Percentiles rank a stretch among this genome's conserved stretches.
Evolutionary conservation across 2,888 invertebrate genomes (phyloP).

Genomic region (Cynaeus angustus): DNA sequence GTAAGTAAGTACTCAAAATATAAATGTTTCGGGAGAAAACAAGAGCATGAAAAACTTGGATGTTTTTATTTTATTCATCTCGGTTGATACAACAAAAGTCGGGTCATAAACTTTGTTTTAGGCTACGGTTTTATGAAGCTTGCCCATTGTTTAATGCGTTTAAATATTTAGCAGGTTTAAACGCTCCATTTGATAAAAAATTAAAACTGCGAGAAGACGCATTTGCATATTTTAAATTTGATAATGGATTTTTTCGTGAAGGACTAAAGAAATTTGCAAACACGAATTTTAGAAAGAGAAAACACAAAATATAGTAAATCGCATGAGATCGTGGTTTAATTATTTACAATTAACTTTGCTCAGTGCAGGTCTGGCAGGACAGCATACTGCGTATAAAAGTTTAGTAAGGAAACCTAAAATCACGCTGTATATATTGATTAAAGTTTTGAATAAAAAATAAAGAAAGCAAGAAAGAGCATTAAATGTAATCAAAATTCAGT

Average conservation of each 20-base stretch:
- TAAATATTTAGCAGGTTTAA: conserved; percentile 38
- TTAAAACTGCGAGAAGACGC: conserved; percentile 4
- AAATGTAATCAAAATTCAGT: no score
- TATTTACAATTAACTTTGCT: no score
- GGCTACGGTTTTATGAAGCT: conserved; percentile 30
- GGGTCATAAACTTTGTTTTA: conserved; percentile 33
- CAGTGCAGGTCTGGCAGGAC: no score
- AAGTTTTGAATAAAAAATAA: no score
- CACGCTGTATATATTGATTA: no score
- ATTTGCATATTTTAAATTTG: conserved; percentile 30
- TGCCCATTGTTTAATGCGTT: conserved; percentile 33
- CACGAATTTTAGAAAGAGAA: no score
- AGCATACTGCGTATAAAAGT: no score
- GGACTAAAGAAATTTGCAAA: no score
- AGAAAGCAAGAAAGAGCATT: no score
- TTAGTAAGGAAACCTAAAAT: no score
- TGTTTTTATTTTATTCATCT: conserved; percentile 42
- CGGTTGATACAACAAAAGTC: conserved; percentile 31
- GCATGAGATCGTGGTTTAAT: no score
- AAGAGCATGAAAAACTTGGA: conserved; percentile 14
- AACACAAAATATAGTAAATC: no score
- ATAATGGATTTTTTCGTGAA: neutral
- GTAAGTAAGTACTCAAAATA: neutral
- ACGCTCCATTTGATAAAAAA: conserved; percentile 35
- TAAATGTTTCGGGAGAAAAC: conserved; percentile 12